Percentiles rank a stretch among this genome's conserved stretches.
Evolutionary conservation across 2,113 vertebrate species (phyloP).

Genomic region (Thomomys bottae): DNA sequence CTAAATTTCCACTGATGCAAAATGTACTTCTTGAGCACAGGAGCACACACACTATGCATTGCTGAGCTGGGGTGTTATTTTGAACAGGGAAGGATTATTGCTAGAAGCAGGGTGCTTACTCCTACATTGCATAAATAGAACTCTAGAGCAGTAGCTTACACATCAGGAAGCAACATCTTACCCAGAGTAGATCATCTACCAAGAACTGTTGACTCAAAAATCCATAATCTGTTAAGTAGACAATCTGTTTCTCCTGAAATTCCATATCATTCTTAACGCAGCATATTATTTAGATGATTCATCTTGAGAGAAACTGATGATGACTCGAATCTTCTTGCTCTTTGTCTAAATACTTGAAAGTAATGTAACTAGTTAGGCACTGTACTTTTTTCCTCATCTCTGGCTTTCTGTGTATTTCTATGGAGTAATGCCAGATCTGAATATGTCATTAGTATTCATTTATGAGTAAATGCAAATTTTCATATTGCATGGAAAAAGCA

Average conservation of each 20-base stretch:
- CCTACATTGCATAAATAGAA: slow-evolving; percentile 5
- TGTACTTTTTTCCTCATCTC: background rate
- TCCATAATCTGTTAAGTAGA: background rate
- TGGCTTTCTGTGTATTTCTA: slow-evolving; percentile 53
- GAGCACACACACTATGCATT: slow-evolving; percentile 40
- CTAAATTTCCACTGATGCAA: slow-evolving; percentile 72
- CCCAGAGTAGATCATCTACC: slow-evolving; percentile 37
- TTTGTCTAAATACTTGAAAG: slow-evolving; percentile 46
- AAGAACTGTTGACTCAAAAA: slow-evolving; percentile 54
- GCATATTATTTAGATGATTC: slow-evolving; percentile 42
- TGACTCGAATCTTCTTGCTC: slow-evolving; percentile 30
- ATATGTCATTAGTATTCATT: slow-evolving; percentile 72
- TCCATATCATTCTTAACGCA: background rate
- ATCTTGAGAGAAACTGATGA: slow-evolving; percentile 38
- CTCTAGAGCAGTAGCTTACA: background rate
- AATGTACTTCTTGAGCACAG: slow-evolving; percentile 59
- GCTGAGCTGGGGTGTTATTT: slow-evolving; percentile 59
- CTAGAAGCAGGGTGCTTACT: slow-evolving; percentile 33
- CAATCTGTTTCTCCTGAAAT: slow-evolving; percentile 14
- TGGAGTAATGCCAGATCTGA: slow-evolving; percentile 63
- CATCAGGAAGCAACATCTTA: background rate
- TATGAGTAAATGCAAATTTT: slow-evolving; percentile 74
- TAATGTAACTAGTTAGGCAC: background rate
- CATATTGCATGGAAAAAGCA: slow-evolving; percentile 29
- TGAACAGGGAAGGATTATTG: slow-evolving; percentile 44